Conservation (phyloP, 2,113 vertebrate genomes). For the Alouatta palliata region DNA sequence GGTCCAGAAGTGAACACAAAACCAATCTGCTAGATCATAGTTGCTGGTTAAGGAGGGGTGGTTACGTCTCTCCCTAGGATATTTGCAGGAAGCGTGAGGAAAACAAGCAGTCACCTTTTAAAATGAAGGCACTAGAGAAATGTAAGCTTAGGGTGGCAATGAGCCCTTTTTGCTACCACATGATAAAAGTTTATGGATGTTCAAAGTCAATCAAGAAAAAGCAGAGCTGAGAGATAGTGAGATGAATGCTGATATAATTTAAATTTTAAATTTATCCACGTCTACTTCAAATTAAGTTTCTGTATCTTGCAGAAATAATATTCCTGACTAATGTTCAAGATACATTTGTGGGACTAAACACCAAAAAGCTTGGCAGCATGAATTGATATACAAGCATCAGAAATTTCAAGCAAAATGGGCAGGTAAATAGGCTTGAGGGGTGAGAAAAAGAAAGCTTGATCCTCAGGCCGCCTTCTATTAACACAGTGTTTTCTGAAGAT, state of each 20-base stretch:
- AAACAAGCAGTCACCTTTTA: not conserved
- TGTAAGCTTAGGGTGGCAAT: not conserved
- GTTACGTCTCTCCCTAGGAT: not conserved
- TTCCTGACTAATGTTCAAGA: not conserved
- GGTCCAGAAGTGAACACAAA: not conserved
- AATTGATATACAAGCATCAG: not conserved
- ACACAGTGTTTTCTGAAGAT: not conserved
- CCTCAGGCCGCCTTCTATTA: not conserved
- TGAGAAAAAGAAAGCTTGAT: not conserved
- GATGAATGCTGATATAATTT: not conserved
- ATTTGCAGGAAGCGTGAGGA: not conserved
- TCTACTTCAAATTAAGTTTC: not conserved
- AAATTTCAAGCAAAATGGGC: not conserved
- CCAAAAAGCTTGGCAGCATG: not conserved
- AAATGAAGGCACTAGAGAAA: not conserved
- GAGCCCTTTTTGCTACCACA: not conserved
- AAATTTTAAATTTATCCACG: not conserved
- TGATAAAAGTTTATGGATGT: not conserved
- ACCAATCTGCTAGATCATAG: not conserved
- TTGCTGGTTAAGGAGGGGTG: not conserved
- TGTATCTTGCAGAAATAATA: not conserved
- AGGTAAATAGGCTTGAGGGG: not conserved
- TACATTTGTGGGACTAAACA: not conserved
- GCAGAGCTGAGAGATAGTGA: not conserved
- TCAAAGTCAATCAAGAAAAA: not conserved